Evolutionary conservation across 2,888 invertebrate genomes (phyloP), one percentile per base, ranked within the genome.

Genomic region (Furcula furcula): DNA sequence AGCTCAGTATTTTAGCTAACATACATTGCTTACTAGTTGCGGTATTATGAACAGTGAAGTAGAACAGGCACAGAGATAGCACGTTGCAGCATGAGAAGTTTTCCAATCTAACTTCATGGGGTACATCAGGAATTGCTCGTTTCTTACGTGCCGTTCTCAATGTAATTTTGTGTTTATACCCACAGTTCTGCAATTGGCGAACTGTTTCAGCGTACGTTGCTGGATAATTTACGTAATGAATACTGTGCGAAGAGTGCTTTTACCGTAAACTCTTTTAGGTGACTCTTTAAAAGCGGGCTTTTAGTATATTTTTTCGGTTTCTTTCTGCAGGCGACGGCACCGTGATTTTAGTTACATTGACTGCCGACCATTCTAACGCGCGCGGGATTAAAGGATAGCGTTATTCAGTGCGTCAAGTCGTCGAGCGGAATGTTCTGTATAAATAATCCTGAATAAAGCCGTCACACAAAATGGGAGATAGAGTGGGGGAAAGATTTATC

Each of bases 371-470:
- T 55, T 53, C 38, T 57, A 55, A 57, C 56, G 46, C 50, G n/a
- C 41, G 53, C 56, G 52, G 73, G 71, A 77, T 75, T 75, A 76
- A 76, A 74, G 65, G 59, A 53, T 56, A 48, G 60, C 69, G 71
- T 67, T 74, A 77, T 78, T 76, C 73, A 78, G 69, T 64, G 59
- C 70, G 76, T 77, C 74, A 73, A 65, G 67, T 56, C 53, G 58
- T 63, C 61, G 55, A 71, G 60, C 67, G 67, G 75, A 76, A 81
- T 79, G 78, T 75, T 79, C 74, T 67, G 69, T 77, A 80, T 81
- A 82, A 82, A 82, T 83, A 83, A 82, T 80, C 76, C 69, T 45
- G 75, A 74, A 80, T 81, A 81, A 80, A 82, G 81, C 75, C 77
- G 75, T 77, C 75, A 76, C 73, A 79, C 76, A 81, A 77, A 79